Base-by-base conservation (phyloP, 2,113 vertebrate species). In the Mustelus asterias region DNA sequence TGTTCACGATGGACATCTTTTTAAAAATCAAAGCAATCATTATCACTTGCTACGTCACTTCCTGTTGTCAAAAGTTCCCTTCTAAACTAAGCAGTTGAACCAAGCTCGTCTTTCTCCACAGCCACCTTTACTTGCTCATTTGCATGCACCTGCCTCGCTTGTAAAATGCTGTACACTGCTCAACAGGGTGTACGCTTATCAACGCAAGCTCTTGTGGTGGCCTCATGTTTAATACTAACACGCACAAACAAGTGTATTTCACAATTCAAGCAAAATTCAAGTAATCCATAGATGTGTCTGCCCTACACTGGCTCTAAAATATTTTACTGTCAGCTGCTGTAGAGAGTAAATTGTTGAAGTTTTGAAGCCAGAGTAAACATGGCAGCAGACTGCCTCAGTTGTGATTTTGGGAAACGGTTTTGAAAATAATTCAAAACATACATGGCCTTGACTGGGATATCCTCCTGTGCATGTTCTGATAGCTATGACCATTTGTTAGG, bases 401-500 rank as follows among this genome's bases (percentile, higher is more conserved):
- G 37, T 18, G 24, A 72, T 95, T 95, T 95, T 95, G 67, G 26
- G 3, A 76, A 95, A 67, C 16, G 16, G n/a, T 93, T 60, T 37
- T 33, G 60, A 96, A 96, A 96, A 60, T 97, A 96, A 96, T 97
- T 96, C 94, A 96, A 95, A 96, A 96, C 96, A 96, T 96, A 97
- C 96, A 96, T 96, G 97, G 96, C 96, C 96, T 96, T 96, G 96
- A 96, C 96, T 96, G 94, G 83, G 96, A 0, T 20, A 78, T 96
- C 96, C 95, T 96, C 96, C 96, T 96, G 96, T 96, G 96, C 96
- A 96, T 86, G 96, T 96, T 93, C 96, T 29, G 90, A 96, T 96
- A 96, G 97, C 96, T 96, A 95, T 96, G 96, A 96, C 96, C 96
- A 97, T 97, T 97, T 97, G 97, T 97, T 97, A 97, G 96, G 96